A percentile compares a stretch with the other conserved stretches of the same genome.
Conservation (phyloP, 2,113 vertebrate species). For the Bubo bubo region DNA sequence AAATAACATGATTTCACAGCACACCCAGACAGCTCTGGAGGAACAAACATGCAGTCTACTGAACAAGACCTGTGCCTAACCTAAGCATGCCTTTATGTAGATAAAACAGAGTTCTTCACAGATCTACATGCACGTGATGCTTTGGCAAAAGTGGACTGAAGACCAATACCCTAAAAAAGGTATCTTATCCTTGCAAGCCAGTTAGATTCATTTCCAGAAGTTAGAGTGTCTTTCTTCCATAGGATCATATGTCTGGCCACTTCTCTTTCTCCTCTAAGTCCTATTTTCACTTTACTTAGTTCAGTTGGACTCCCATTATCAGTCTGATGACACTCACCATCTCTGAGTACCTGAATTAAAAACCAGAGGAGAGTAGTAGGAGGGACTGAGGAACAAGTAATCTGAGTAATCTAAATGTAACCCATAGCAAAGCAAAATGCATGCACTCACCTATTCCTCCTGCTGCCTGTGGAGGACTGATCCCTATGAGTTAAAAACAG, state of each 20-base stretch:
- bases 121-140: background rate
- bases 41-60: background rate
- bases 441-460: background rate
- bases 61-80: background rate
- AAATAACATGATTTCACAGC: background rate
- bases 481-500: background rate
- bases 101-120: background rate
- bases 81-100: background rate
- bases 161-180: background rate
- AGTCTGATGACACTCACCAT: conserved; percentile 12
- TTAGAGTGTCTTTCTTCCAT: background rate
- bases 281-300: conserved; percentile 66
- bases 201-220: background rate
- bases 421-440: background rate
- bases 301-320: conserved; percentile 21
- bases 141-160: background rate
- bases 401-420: background rate
- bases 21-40: conserved; percentile 20
- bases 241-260: background rate
- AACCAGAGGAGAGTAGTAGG: background rate
- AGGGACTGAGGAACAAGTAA: background rate
- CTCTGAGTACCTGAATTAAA: conserved; percentile 20
- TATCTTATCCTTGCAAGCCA: background rate
- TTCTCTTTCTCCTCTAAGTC: background rate
- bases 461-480: background rate